Percentiles rank a stretch among this genome's conserved stretches.
Conservation (phyloP, 2,113 vertebrate species). For the Mandrillus leucophaeus region DNA sequence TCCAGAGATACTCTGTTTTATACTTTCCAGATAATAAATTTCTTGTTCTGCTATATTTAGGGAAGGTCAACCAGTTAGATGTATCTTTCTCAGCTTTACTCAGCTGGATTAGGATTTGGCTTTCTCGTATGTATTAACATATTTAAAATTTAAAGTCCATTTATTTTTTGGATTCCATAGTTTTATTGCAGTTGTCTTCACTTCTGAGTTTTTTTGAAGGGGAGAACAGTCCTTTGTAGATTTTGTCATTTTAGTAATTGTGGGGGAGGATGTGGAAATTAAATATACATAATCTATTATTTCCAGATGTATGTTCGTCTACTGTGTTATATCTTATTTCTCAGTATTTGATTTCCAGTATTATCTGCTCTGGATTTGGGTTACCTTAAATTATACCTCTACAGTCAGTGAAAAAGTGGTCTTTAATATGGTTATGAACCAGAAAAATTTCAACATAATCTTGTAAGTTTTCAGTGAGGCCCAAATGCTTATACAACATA, state of each 20-base stretch:
- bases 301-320: not conserved
- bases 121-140: not conserved
- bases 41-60: not conserved
- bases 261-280: not conserved
- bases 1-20: constrained; percentile 17
- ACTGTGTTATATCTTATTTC: not conserved
- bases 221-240: not conserved
- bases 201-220: not conserved
- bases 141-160: not conserved
- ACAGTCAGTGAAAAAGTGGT: not conserved
- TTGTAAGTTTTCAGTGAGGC: not conserved
- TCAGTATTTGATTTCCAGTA: constrained; percentile 27
- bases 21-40: not conserved
- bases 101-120: not conserved
- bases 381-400: not conserved
- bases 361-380: constrained; percentile 13
- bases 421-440: not conserved
- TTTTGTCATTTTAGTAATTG: not conserved
- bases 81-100: not conserved
- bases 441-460: not conserved
- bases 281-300: not conserved
- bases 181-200: not conserved
- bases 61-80: not conserved
- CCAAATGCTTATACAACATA: not conserved
- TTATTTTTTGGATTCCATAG: not conserved